Evolutionary conservation across 2,113 vertebrate genomes (phyloP), one percentile per base, ranked within the genome.

Genomic region (Rallus limicola): DNA sequence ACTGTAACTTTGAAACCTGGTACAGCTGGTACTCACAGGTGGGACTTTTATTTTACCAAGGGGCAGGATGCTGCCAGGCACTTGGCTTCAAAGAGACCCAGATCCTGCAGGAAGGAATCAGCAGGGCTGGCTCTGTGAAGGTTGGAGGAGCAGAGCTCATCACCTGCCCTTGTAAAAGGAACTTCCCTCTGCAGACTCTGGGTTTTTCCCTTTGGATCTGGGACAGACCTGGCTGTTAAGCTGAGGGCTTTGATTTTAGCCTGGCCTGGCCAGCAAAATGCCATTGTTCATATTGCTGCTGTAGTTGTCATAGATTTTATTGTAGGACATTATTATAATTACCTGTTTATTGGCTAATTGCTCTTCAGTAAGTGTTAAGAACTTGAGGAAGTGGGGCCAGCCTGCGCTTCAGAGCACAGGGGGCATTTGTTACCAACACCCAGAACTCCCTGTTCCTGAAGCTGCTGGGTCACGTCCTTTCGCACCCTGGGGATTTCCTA

Each of bases 121-220:
- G 3, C 24, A 23, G 0, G 11, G 52, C 33, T 33, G 25, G 55
- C 46, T 77, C 28, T 63, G 74, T 62, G 55, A 59, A 33, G 53
- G 29, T 55, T 36, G 16, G 53, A 5, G 36, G 40, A 52, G 10
- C 11, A 16, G 1, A 6, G 20, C 25, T 64, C 5, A 0, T 67
- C n/a, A 29, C 23, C 44, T 42, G 26, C 28, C 13, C 23, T n/a
- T 46, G 64, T 11, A 8, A 23, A 58, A 26, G 20, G 59, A 69
- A 21, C 80, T 58, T 64, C 48, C 10, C 63, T 67, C 58, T 58
- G 24, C 1, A 0, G 31, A 1, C 9, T n/a, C 3, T 16, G 2
- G 0, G 15, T 52, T 74, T 74, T 38, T 74, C 62, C 21, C 42
- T 83, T 78, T 77, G 83, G 46, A 46, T 40, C 31, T 71, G 7